These are phyloP conservation scores for Lypha dubia DNA, from an alignment of 2,888 invertebrate species.

Conservation along the genomic window DNA sequence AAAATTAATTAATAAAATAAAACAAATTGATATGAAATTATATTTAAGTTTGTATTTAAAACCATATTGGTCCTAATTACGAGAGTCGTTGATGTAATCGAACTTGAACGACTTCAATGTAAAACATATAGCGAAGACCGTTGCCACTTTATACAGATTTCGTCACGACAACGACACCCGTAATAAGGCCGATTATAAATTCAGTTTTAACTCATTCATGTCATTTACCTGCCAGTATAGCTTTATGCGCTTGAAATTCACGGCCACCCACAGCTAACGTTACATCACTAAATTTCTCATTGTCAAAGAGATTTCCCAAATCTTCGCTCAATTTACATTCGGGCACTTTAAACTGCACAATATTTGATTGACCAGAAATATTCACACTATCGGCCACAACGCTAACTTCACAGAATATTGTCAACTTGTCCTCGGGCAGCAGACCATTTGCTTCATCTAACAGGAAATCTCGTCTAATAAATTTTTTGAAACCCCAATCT, in stretches of 20 bases:
- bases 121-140: too few relatives aligned
- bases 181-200: neutral
- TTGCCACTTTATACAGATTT: too few relatives aligned
- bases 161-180: too few relatives aligned
- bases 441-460: slow-evolving; percentile 99
- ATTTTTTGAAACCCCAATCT: slow-evolving; percentile 99
- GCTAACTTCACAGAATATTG: slow-evolving; percentile 99
- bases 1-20: slow-evolving; percentile 6
- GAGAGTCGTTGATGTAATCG: too few relatives aligned
- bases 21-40: too few relatives aligned
- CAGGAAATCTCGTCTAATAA: slow-evolving; percentile 98
- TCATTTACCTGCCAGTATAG: slow-evolving; percentile 87
- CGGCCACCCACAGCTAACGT: slow-evolving; percentile 95
- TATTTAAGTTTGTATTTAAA: too few relatives aligned
- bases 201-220: slow-evolving; percentile 46
- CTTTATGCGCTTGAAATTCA: slow-evolving; percentile 98
- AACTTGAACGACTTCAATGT: too few relatives aligned
- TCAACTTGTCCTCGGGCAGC: slow-evolving; percentile 98
- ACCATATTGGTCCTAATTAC: too few relatives aligned
- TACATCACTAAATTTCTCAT: slow-evolving; percentile 98
- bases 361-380: slow-evolving; percentile 99
- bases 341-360: slow-evolving; percentile 98
- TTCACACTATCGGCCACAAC: slow-evolving; percentile 99
- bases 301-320: slow-evolving; percentile 96
- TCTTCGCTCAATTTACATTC: slow-evolving; percentile 97